Base-by-base conservation (phyloP, 2,113 vertebrate species). In the Dromaius novaehollandiae region DNA sequence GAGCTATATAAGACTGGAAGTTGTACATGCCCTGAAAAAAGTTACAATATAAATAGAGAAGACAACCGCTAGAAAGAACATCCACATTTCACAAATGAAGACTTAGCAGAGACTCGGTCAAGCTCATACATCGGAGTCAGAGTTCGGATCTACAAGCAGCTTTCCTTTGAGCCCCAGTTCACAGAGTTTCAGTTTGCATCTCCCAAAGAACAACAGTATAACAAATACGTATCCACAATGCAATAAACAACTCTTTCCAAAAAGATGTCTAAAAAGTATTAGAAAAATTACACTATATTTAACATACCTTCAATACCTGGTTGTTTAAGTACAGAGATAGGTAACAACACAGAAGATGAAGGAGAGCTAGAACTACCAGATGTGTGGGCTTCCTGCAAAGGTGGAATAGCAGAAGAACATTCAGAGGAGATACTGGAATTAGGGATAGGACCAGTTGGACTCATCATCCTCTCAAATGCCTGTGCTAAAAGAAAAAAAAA, bases 401-500 rank as follows among this genome's bases (percentile, higher is more conserved):
- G 97, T 55, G 98, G 98, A 96, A 97, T 97, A 91, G 98, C 96
- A 77, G 98, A 97, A 98, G 98, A 98, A 96, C 96, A 97, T 82
- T 99, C 99, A 86, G 98, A 98, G 28, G 98, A 98, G 81, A 97
- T 92, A 97, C 98, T 98, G 93, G 99, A 98, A 96, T 96, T 99
- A 34, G 98, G 98, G 89, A 97, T 98, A 89, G 98, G 98, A 96
- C 98, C 98, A 82, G 98, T 99, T 86, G 99, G 99, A 97, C 98
- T 99, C 99, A 99, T 99, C 99, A 99, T 99, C 97, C 99, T 99
- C 98, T 99, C 99, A 98, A 99, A 98, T 94, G 99, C 99, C 98
- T 99, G 99, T 96, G 99, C 99, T 99, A 94, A 93, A 93, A 97
- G 89, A 79, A 88, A 94, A 58, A 86, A 94, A 88, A 87, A 44